Conservation (phyloP, 2,113 vertebrate species). For the Paradisaea rubra region DNA sequence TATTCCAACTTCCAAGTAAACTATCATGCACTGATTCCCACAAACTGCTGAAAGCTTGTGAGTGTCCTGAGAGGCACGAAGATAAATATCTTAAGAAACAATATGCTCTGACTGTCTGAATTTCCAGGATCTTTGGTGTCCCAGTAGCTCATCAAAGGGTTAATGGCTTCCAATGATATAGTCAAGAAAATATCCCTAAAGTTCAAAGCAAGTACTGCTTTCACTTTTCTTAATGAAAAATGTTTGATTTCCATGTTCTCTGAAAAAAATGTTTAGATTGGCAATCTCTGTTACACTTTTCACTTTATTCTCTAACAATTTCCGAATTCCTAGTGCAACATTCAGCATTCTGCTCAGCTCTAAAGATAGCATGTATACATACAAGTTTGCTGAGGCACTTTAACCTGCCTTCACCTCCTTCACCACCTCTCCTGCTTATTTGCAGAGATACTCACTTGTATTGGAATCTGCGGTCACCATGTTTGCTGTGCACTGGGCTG, state of each 20-base stretch:
- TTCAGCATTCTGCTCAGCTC: neutral
- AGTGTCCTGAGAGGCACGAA: neutral
- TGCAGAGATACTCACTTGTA: neutral
- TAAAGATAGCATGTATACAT: neutral
- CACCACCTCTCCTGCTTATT: neutral
- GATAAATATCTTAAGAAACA: neutral
- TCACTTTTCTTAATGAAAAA: neutral
- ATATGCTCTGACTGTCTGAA: neutral
- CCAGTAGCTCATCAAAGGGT: neutral
- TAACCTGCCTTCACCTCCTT: neutral
- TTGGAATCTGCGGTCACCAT: fast-evolving
- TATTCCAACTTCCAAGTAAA: neutral
- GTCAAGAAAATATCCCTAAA: neutral
- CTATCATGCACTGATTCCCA: neutral
- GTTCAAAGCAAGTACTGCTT: neutral
- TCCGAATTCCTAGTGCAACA: neutral
- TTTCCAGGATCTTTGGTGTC: neutral
- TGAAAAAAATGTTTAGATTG: neutral
- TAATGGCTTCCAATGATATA: neutral
- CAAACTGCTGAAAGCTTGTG: neutral
- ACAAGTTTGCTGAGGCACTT: neutral
- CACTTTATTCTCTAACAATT: neutral
- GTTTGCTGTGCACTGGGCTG: neutral
- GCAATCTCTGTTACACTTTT: neutral
- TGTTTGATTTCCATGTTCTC: neutral